phyloP scores from a whole-genome alignment of 2,797 vertebrate genomes.

The Xyrichtys novacula region DNA sequence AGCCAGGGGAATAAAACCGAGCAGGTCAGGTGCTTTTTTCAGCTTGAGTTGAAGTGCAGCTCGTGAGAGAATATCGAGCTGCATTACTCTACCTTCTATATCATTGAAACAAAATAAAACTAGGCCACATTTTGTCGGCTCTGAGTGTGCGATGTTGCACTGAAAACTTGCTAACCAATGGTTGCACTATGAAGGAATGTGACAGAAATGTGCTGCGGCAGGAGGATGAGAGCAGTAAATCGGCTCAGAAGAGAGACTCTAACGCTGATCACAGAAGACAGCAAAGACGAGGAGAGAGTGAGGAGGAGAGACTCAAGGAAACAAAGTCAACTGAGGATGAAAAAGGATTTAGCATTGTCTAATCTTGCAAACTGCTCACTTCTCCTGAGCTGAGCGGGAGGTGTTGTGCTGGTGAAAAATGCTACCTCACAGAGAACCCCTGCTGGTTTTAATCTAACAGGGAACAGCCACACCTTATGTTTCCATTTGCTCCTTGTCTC shows the following conservation, averaged over 20 bases:
- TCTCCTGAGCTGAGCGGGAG: conserved; percentile 7
- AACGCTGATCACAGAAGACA: conserved; percentile 66
- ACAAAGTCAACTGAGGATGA: conserved; percentile 43
- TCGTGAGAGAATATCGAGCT: conserved; percentile 9
- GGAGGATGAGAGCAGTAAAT: conserved; percentile 62
- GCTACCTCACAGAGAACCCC: conserved; percentile 2
- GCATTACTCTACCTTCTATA: background rate
- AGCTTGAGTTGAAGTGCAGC: background rate
- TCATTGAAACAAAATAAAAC: background rate
- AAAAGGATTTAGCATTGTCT: conserved; percentile 32
- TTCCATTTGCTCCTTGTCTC: conserved; percentile 1
- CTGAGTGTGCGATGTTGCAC: background rate
- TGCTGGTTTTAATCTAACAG: background rate
- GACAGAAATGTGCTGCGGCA: conserved; percentile 48
- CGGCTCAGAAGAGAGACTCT: conserved; percentile 55
- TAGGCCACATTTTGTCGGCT: background rate
- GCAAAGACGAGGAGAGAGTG: conserved; percentile 55
- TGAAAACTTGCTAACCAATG: conserved; percentile 22
- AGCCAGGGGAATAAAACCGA: conserved; percentile 31
- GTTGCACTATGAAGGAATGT: conserved; percentile 31
- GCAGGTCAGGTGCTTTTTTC: background rate
- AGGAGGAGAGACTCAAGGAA: conserved; percentile 36
- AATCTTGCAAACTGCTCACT: conserved; percentile 12
- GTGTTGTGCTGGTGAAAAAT: conserved; percentile 5
- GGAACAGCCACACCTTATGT: background rate